Conservation (phyloP, 2,113 vertebrate species). For the Phoenicopterus ruber region DNA sequence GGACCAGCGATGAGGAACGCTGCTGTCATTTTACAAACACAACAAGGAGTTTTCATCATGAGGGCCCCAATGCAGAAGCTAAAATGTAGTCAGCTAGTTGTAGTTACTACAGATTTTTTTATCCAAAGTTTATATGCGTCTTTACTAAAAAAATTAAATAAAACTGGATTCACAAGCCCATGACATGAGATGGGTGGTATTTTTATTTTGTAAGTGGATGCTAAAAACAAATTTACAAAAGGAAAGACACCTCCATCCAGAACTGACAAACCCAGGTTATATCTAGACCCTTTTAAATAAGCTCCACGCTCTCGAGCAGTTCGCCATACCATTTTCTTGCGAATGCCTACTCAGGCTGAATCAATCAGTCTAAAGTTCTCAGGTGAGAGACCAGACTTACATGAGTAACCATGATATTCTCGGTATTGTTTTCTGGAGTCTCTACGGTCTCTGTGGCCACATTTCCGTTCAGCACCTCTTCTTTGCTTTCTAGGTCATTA, state of each 20-base stretch:
- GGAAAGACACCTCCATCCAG: background rate
- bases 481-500: background rate
- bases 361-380: too few relatives aligned
- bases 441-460: background rate
- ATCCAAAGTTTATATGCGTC: rapidly evolving
- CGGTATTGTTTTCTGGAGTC: slow-evolving; percentile 20
- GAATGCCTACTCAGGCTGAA: background rate
- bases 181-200: background rate
- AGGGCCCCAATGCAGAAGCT: background rate
- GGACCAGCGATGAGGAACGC: rapidly evolving
- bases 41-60: rapidly evolving
- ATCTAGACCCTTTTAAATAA: background rate
- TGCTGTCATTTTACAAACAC: background rate
- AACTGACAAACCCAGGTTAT: background rate
- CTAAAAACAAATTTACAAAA: background rate
- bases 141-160: background rate
- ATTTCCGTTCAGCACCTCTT: slow-evolving; percentile 47
- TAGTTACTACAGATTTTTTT: too few relatives aligned
- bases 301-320: background rate
- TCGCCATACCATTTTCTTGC: rapidly evolving
- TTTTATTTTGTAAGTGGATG: background rate
- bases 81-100: rapidly evolving
- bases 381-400: slow-evolving; percentile 64
- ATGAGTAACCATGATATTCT: slow-evolving; percentile 84
- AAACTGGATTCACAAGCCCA: background rate